phyloP scores from a whole-genome alignment of 1,140 invertebrate genomes.

The Orius laevigatus region DNA sequence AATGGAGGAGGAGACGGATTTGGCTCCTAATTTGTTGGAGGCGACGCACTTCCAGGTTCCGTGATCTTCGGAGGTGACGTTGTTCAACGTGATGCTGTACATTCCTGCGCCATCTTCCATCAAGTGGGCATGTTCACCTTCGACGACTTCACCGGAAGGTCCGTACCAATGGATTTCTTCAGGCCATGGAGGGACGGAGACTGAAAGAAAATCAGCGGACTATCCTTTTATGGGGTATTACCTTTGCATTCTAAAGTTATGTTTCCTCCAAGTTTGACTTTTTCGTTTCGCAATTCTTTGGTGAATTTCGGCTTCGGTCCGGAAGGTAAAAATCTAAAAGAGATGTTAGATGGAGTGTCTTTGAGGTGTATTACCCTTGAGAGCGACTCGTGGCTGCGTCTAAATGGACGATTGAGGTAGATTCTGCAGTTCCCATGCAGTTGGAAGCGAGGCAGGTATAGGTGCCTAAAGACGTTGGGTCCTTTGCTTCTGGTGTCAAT shows the following conservation, averaged over 20 bases:
- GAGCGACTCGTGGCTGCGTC: not conserved
- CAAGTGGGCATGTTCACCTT: conserved; percentile 43
- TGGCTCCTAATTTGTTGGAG: conserved; percentile 48
- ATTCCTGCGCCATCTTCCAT: conserved; percentile 64
- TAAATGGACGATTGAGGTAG: conserved; percentile 59
- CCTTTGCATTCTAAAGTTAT: conserved; percentile 54
- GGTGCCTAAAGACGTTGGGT: conserved; percentile 65
- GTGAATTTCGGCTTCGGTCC: conserved; percentile 59
- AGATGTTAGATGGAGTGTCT: too few species aligned
- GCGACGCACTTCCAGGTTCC: conserved; percentile 80
- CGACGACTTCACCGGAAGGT: conserved; percentile 53
- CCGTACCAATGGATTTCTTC: conserved; percentile 67
- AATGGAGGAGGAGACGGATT: conserved; percentile 50
- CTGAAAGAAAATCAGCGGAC: conserved; percentile 31
- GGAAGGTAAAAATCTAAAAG: conserved; percentile 25
- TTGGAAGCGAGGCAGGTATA: conserved; percentile 76
- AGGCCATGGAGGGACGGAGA: conserved; percentile 67
- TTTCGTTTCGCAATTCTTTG: conserved; percentile 49
- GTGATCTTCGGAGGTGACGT: conserved; percentile 58
- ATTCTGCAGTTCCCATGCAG: conserved; percentile 65
- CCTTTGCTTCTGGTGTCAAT: conserved; percentile 57
- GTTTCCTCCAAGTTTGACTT: conserved; percentile 56
- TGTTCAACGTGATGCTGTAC: conserved; percentile 53
- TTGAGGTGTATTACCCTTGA: conserved; percentile 3
- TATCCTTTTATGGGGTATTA: too few species aligned